Evolutionary conservation across 1,140 invertebrate genomes (phyloP).

Genomic region (Temnothorax nylanderi): DNA sequence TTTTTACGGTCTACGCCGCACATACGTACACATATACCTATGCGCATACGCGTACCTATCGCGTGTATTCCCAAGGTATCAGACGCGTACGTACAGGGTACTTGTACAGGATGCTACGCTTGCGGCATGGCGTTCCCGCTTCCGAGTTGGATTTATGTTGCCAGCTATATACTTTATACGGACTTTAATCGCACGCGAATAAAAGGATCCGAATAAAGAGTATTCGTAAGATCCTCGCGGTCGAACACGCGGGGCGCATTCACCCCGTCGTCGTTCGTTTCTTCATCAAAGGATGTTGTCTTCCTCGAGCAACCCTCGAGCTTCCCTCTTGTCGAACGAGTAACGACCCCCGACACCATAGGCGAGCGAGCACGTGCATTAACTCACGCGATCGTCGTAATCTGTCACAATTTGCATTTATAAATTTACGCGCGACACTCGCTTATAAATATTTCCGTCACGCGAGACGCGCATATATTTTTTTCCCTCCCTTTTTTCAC

Average conservation of each 20-base stretch:
- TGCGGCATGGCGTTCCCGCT: slow-evolving; percentile 56
- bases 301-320: neutral
- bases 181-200: slow-evolving; percentile 64
- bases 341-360: neutral
- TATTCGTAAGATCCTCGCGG: neutral
- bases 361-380: neutral
- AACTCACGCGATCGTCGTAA: slow-evolving; percentile 38
- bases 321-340: neutral
- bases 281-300: neutral
- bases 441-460: slow-evolving; percentile 36
- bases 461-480: slow-evolving; percentile 6
- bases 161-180: slow-evolving; percentile 33
- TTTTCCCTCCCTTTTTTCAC: neutral
- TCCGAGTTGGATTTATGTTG: slow-evolving; percentile 63
- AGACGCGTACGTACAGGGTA: neutral
- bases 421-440: slow-evolving; percentile 34
- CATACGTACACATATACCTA: neutral
- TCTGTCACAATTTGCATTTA: slow-evolving; percentile 54
- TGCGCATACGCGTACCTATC: neutral
- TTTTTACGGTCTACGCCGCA: slow-evolving; percentile 49
- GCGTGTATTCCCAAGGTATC: neutral
- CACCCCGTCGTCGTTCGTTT: neutral
- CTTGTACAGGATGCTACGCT: slow-evolving; percentile 45
- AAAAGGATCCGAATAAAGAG: neutral
- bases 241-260: neutral